phyloP scores from a whole-genome alignment of 2,797 vertebrate genomes.

The Phalloptychus januarius region DNA sequence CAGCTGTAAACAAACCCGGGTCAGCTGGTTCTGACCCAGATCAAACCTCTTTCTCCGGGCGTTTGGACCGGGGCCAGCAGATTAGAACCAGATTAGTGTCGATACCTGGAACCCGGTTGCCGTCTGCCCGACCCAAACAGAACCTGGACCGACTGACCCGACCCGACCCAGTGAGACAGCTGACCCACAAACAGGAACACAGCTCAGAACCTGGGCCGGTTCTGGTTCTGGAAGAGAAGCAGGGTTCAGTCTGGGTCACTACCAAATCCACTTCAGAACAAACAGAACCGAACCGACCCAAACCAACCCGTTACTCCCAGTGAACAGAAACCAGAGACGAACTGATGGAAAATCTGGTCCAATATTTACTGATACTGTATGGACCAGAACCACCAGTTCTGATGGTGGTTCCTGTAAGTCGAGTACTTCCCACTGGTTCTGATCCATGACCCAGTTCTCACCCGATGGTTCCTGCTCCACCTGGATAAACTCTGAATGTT shows the following conservation, averaged over 20 bases:
- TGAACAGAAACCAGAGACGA: neutral
- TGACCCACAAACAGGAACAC: conserved; percentile 51
- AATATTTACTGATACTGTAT: too few relatives aligned
- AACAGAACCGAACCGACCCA: too few relatives aligned
- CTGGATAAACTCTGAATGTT: neutral
- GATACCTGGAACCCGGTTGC: neutral
- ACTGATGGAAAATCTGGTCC: neutral
- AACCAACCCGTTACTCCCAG: too few relatives aligned
- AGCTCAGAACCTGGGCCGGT: neutral
- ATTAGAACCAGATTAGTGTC: conserved; percentile 29
- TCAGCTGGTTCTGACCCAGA: neutral
- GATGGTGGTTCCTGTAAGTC: neutral
- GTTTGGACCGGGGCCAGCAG: conserved; percentile 6
- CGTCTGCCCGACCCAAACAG: neutral
- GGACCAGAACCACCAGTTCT: too few relatives aligned
- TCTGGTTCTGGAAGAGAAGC: neutral
- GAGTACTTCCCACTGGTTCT: too few relatives aligned
- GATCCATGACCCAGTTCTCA: too few relatives aligned
- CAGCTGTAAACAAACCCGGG: neutral
- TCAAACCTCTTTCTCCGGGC: neutral
- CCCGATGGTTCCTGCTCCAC: too few relatives aligned
- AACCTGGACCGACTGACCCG: neutral
- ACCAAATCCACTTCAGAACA: neutral
- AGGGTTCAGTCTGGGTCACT: neutral
- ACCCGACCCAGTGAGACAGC: conserved; percentile 45